Conservation (phyloP, 2,888 invertebrate species). For the Hermodice carunculata region DNA sequence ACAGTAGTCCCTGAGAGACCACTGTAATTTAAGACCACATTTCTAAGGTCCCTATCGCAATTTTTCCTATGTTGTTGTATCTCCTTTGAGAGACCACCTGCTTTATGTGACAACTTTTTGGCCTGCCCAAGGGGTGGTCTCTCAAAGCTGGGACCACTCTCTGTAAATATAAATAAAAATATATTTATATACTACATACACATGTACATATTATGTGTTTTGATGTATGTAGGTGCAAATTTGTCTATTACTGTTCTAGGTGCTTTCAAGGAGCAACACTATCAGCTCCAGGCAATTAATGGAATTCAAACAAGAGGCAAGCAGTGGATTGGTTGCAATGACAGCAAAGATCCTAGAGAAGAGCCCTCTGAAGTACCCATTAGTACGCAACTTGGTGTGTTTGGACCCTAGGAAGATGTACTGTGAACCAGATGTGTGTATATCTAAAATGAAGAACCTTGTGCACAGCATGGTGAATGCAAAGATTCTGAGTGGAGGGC, state of each 20-base stretch:
- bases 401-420: conserved; percentile 24
- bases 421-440: not conserved
- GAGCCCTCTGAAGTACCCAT: conserved; percentile 10
- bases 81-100: too few species aligned
- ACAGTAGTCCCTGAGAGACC: not conserved
- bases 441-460: conserved; percentile 8
- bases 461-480: conserved; percentile 4
- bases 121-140: too few species aligned
- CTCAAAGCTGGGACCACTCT: not conserved
- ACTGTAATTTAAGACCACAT: not conserved
- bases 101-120: too few species aligned
- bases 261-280: not conserved
- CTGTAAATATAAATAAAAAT: not conserved
- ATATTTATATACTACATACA: not conserved
- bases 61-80: too few species aligned
- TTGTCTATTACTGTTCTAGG: too few species aligned
- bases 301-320: not conserved
- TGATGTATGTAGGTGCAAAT: too few species aligned
- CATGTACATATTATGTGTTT: not conserved
- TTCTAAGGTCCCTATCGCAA: not conserved
- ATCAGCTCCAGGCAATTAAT: not conserved
- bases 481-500: conserved; percentile 14
- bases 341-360: conserved; percentile 19
- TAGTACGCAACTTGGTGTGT: conserved; percentile 12
- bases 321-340: not conserved